Percentiles rank a stretch among this genome's conserved stretches.
These are phyloP conservation scores for Autographa gamma DNA, from an alignment of 2,888 invertebrate species.

Conservation along the genomic window DNA sequence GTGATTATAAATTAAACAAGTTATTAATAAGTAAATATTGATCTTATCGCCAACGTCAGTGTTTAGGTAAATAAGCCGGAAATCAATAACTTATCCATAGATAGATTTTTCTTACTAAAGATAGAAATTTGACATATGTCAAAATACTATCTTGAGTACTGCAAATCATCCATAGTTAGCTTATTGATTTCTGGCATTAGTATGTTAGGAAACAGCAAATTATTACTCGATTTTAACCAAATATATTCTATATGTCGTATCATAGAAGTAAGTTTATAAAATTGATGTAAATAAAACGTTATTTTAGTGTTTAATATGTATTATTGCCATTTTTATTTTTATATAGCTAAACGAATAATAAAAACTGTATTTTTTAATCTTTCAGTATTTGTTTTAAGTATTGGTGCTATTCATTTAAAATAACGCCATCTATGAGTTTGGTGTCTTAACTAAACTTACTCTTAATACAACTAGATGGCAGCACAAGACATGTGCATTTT, in stretches of 20 bases:
- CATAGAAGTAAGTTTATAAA: constrained; percentile 43
- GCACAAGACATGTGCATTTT: background rate
- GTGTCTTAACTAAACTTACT: background rate
- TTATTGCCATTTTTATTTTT: constrained; percentile 28
- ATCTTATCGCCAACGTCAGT: constrained; percentile 23
- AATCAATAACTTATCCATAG: background rate
- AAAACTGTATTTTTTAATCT: background rate
- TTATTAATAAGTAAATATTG: background rate
- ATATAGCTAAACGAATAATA: constrained; percentile 13
- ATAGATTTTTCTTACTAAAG: background rate
- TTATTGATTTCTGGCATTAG: background rate
- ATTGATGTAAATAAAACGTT: constrained; percentile 50
- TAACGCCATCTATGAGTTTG: background rate
- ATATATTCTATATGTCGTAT: constrained; percentile 56
- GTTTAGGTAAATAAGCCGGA: constrained; percentile 11
- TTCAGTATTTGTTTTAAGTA: background rate
- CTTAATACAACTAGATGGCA: background rate
- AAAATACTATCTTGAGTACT: background rate
- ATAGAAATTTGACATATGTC: background rate
- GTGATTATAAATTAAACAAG: constrained; percentile 22
- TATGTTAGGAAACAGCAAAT: constrained; percentile 13
- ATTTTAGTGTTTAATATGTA: constrained; percentile 27
- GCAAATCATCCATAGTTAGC: background rate
- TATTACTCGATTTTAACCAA: constrained; percentile 57
- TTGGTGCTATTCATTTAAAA: background rate